A percentile compares a stretch with the other conserved stretches of the same genome.
Conservation (phyloP, 2,113 vertebrate species). For the Microtus oregoni region DNA sequence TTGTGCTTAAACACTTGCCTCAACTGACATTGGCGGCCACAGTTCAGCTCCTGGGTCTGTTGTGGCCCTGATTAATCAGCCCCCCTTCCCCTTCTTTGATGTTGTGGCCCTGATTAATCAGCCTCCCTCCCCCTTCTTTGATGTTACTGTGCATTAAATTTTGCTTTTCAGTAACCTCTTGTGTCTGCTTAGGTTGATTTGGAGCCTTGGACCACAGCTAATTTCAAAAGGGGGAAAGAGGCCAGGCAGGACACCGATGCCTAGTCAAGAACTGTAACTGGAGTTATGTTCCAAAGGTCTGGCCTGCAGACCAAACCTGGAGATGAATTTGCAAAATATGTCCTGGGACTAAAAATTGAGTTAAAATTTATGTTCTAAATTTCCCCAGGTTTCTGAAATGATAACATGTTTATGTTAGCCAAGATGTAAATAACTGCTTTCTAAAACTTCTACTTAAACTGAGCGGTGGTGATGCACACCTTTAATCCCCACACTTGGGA, state of each 20-base stretch:
- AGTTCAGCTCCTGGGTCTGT: no score
- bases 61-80: not conserved
- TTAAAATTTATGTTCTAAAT: slow-evolving; percentile 1
- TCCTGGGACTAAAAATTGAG: not conserved
- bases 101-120: not conserved
- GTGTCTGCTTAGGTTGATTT: not conserved
- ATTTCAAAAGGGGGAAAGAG: not conserved
- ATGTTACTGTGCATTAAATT: not conserved
- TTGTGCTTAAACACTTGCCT: not conserved
- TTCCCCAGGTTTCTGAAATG: slow-evolving; percentile 6
- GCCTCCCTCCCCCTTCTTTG: not conserved
- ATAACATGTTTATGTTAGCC: not conserved
- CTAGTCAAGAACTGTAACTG: not conserved
- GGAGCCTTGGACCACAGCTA: not conserved
- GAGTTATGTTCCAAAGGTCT: slow-evolving; percentile 11
- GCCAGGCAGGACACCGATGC: not conserved
- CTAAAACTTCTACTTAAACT: slow-evolving; percentile 17
- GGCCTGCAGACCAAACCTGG: slow-evolving; percentile 4
- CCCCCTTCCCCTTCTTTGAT: no score
- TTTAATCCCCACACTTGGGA: not conserved
- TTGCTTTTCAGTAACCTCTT: not conserved
- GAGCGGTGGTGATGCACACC: no score
- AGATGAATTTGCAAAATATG: not conserved
- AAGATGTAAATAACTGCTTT: not conserved
- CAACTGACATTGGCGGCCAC: not conserved